Percentiles rank a stretch among this genome's conserved stretches.
These are phyloP conservation scores for Dryoscopus gambensis DNA, from an alignment of 2,113 vertebrate genomes.

Conservation along the genomic window DNA sequence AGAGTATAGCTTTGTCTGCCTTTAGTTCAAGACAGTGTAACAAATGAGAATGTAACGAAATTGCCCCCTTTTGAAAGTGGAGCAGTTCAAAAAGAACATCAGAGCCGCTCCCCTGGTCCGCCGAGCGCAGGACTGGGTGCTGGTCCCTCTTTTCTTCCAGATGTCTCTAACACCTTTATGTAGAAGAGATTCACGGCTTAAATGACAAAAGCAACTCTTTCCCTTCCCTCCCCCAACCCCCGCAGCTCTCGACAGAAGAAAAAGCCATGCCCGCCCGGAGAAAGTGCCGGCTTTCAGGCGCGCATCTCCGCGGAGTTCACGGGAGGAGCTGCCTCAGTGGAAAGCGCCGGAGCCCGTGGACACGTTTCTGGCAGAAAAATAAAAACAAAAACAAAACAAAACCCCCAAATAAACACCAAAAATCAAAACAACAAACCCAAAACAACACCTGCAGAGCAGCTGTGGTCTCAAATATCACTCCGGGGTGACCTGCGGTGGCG, in stretches of 20 bases:
- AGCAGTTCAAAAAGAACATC: conserved; percentile 65
- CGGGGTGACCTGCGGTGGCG: neutral
- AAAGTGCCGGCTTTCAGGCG: neutral
- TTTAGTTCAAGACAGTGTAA: conserved; percentile 76
- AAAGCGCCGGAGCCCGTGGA: neutral
- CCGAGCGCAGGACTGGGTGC: neutral
- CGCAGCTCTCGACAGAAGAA: neutral
- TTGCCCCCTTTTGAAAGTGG: conserved; percentile 68
- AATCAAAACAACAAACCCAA: neutral
- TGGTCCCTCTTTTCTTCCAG: conserved; percentile 39
- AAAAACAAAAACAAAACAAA: neutral
- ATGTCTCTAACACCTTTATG: conserved; percentile 49
- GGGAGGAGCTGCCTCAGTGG: neutral
- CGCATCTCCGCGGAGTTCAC: neutral
- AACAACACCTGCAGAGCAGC: neutral
- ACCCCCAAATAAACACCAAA: neutral
- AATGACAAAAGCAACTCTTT: conserved; percentile 46
- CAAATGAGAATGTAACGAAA: conserved; percentile 78
- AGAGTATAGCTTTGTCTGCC: conserved; percentile 80
- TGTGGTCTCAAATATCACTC: neutral
- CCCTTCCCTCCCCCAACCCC: neutral
- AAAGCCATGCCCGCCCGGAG: neutral
- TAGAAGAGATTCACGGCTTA: conserved; percentile 55
- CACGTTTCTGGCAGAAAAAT: neutral
- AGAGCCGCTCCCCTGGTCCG: conserved; percentile 24